Percentiles rank a stretch among this genome's conserved stretches.
phyloP scores from a whole-genome alignment of 2,888 invertebrate species.

The Chloroclystis v-ata region DNA sequence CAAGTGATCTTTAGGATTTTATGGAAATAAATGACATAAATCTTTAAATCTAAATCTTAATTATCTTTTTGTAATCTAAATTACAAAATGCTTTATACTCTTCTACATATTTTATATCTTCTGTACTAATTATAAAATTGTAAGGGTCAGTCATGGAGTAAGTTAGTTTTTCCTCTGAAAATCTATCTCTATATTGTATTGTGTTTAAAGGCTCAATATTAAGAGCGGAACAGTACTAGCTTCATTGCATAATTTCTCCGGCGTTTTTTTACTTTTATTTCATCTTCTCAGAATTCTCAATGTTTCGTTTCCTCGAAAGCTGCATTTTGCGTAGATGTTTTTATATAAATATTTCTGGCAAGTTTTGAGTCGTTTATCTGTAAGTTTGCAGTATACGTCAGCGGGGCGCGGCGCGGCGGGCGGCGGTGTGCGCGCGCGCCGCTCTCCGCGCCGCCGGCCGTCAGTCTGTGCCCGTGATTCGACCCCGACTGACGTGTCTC shows the following conservation, averaged over 20 bases:
- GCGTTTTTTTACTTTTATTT: slow-evolving; percentile 14
- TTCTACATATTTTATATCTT: too few relatives aligned
- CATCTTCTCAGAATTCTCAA: slow-evolving; percentile 30
- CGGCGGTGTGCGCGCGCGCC: slow-evolving; percentile 12
- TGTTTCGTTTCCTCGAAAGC: slow-evolving; percentile 42
- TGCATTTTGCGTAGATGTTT: slow-evolving; percentile 41
- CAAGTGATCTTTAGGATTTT: too few relatives aligned
- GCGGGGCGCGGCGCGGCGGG: slow-evolving; percentile 14
- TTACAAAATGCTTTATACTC: too few relatives aligned
- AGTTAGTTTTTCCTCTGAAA: too few relatives aligned
- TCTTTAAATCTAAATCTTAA: too few relatives aligned
- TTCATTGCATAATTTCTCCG: neutral
- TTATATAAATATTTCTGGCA: slow-evolving; percentile 44
- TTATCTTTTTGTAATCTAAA: too few relatives aligned
- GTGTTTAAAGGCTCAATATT: too few relatives aligned
- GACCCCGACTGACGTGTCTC: slow-evolving; percentile 51
- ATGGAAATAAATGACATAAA: too few relatives aligned
- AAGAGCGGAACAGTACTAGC: too few relatives aligned
- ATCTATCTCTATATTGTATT: too few relatives aligned
- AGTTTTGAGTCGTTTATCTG: slow-evolving; percentile 40
- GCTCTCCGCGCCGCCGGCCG: slow-evolving; percentile 24
- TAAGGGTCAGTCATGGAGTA: too few relatives aligned
- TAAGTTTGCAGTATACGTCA: slow-evolving; percentile 25
- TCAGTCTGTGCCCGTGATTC: slow-evolving; percentile 58
- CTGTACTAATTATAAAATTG: too few relatives aligned